These are phyloP conservation scores for Eilema depressum DNA, from an alignment of 2,888 invertebrate genomes.

Conservation along the genomic window DNA sequence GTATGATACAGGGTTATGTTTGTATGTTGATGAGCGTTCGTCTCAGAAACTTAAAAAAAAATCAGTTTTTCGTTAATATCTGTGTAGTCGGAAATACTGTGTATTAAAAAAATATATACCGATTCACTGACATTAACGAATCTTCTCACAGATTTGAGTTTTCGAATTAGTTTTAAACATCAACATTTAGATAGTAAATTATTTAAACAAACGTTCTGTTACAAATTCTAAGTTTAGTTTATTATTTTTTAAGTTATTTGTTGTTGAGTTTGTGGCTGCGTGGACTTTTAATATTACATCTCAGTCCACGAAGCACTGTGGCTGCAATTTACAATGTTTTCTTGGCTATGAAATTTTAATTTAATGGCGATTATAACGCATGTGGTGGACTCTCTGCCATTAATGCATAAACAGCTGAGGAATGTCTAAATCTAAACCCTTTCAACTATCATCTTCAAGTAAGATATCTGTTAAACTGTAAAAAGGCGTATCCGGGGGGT, in stretches of 20 bases:
- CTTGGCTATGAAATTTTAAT: not conserved
- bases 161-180: not conserved
- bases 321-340: not conserved
- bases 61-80: not conserved
- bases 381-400: not conserved
- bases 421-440: too few relatives aligned
- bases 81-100: not conserved
- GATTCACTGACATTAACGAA: not conserved
- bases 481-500: too few relatives aligned
- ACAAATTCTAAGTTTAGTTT: not conserved
- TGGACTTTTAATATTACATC: too few relatives aligned
- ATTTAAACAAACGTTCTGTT: not conserved
- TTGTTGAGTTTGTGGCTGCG: not conserved
- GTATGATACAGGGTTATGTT: slow-evolving; percentile 8
- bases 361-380: not conserved
- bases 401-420: too few relatives aligned
- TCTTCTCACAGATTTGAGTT: not conserved
- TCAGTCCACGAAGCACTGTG: too few relatives aligned
- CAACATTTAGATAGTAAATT: not conserved
- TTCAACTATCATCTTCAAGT: too few relatives aligned
- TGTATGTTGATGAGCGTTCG: not conserved
- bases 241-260: not conserved
- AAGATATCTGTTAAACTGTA: too few relatives aligned
- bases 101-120: not conserved
- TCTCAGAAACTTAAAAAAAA: not conserved